phyloP scores from a whole-genome alignment of 92 coral and sea anemone genomes.

The Siderastrea radians region DNA sequence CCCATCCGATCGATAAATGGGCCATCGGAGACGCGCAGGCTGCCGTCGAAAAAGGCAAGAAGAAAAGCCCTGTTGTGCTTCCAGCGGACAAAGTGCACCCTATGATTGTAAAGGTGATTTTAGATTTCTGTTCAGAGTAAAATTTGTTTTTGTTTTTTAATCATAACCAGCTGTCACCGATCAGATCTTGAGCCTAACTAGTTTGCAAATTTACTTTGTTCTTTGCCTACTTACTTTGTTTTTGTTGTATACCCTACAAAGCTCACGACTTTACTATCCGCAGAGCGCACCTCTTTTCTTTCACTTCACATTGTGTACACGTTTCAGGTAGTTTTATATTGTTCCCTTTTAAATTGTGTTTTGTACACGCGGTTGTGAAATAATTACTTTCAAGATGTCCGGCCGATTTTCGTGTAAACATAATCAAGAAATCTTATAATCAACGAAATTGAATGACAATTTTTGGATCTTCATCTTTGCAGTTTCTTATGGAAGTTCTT shows the following conservation, averaged over 20 bases:
- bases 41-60: slow-evolving; percentile 94
- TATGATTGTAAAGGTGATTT: slow-evolving; percentile 64
- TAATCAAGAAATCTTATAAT: not conserved
- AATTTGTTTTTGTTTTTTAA: slow-evolving; percentile 33
- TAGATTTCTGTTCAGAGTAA: not conserved
- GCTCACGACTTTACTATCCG: not conserved
- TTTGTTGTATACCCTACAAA: not conserved
- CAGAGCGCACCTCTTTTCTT: slow-evolving; percentile 4
- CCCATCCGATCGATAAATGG: slow-evolving; percentile 98
- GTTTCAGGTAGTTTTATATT: not conserved
- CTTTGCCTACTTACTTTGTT: not conserved
- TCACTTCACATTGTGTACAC: slow-evolving; percentile 12
- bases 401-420: slow-evolving; percentile 18
- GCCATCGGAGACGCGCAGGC: slow-evolving; percentile 93
- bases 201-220: slow-evolving; percentile 8
- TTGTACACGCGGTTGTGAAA: not conserved
- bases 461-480: not conserved
- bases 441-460: not conserved
- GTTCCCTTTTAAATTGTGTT: not conserved
- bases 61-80: slow-evolving; percentile 83
- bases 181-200: slow-evolving; percentile 6
- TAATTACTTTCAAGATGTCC: slow-evolving; percentile 10
- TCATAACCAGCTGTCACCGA: slow-evolving; percentile 20
- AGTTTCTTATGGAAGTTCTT: not conserved
- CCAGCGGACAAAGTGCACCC: slow-evolving; percentile 98